Conservation (phyloP, 2,888 invertebrate species). For the Acleris emargana region DNA sequence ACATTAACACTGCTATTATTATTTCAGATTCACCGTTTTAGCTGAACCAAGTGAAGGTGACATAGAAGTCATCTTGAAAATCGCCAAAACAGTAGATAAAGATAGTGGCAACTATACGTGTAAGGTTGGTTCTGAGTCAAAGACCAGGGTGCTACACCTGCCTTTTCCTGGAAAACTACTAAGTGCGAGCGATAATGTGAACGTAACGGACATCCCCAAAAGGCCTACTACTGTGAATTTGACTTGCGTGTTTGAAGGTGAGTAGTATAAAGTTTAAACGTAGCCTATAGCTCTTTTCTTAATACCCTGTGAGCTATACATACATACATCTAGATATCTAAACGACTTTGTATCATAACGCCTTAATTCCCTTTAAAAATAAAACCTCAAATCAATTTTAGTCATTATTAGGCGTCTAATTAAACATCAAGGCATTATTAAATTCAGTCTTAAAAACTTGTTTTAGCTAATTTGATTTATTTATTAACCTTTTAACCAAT, state of each 20-base stretch:
- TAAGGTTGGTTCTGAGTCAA: neutral
- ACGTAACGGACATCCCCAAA: neutral
- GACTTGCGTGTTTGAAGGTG: conserved; percentile 72
- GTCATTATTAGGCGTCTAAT: no score
- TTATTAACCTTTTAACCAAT: no score
- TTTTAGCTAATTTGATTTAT: no score
- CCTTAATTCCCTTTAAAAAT: no score
- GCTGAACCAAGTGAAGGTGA: conserved; percentile 41
- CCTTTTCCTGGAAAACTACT: conserved; percentile 7
- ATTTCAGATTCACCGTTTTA: conserved; percentile 28
- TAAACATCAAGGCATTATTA: no score
- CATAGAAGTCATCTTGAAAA: conserved; percentile 37
- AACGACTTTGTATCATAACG: no score
- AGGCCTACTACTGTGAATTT: conserved; percentile 48
- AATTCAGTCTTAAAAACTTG: no score
- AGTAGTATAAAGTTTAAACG: conserved; percentile 31
- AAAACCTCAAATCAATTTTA: no score
- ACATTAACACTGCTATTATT: neutral
- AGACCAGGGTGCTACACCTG: conserved; percentile 1
- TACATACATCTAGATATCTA: no score
- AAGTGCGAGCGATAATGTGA: neutral
- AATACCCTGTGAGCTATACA: no score
- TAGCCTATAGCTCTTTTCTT: no score
- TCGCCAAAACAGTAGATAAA: conserved; percentile 14
- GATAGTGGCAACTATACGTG: conserved; percentile 26